Evolutionary conservation across 1,140 invertebrate genomes (phyloP), one percentile per base, ranked within the genome.

Genomic region (Drosophila eugracilis): DNA sequence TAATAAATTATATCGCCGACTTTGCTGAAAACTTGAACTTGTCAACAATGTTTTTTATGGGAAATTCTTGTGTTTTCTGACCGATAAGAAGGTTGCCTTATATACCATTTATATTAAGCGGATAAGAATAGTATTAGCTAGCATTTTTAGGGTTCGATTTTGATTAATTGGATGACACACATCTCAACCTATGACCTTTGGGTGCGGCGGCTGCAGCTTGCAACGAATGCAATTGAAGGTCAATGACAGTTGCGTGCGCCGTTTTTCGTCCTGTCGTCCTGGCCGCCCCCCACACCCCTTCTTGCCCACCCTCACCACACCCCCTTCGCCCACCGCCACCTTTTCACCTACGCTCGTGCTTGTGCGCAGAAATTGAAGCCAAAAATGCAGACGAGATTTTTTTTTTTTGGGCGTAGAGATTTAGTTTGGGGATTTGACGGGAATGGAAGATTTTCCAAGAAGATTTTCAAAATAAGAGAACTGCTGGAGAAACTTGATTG

Each of bases 211-310:
- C 58, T 84, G 75, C 72, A 71, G 48, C 49, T 66, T 78, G 75
- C 75, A 73, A 75, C 77, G 72, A 80, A 59, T 85, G 80, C 80
- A 85, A 81, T 85, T 85, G 80, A 85, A 85, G 80, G 80, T 85
- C 80, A 85, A 85, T 85, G 80, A 85, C 80, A 85, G 80, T 85
- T 85, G 80, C 81, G 80, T 86, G 80, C 77, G 81, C 80, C 80
- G 77, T 83, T 78, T 84, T 58, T 55, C 59, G 59, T 63, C 75
- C 59, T 44, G 45, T 28, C 54, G 26, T 57, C 44, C 58, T 39
- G 22, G 19, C 6, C 37, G 21, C 62, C 28, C 48, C 14, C 21
- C 59, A n/a, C n/a, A n/a, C n/a, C n/a, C n/a, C n/a, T n/a, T n/a
- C n/a, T n/a, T n/a, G n/a, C n/a, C n/a, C n/a, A n/a, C 39, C 14